These are phyloP conservation scores for Paramormyrops hopkinsi DNA, from an alignment of 2,797 vertebrate genomes.

Conservation along the genomic window DNA sequence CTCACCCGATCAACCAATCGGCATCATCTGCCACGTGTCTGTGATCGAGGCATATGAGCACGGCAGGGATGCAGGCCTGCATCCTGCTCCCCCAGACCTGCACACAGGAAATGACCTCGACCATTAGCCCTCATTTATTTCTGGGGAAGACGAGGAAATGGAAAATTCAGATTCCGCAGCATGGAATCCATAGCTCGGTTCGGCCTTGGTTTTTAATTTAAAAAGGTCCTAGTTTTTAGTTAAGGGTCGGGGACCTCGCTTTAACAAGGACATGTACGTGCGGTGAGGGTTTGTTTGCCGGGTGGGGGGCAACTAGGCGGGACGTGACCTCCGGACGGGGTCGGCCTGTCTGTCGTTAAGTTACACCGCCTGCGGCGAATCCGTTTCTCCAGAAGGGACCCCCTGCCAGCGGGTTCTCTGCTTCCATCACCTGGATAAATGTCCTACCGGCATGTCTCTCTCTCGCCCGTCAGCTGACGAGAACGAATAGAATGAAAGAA, in stretches of 20 bases:
- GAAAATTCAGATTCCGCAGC: background rate
- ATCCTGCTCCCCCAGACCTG: background rate
- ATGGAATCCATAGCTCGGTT: background rate
- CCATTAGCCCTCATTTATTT: background rate
- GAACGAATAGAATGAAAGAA: conserved; percentile 48
- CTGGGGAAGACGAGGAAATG: background rate
- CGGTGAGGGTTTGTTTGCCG: background rate
- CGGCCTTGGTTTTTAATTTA: background rate
- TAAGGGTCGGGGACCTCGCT: background rate
- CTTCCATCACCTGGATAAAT: conserved; percentile 30
- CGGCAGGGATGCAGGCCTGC: background rate
- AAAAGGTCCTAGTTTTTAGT: background rate
- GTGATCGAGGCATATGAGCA: background rate
- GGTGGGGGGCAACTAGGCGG: background rate
- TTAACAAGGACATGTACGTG: background rate
- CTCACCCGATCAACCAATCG: conserved; percentile 22
- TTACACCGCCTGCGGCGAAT: background rate
- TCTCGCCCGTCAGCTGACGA: conserved; percentile 25
- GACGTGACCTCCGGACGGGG: background rate
- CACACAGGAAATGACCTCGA: background rate
- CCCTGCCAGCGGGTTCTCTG: conserved; percentile 22
- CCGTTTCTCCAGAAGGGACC: conserved; percentile 9
- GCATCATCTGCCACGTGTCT: conserved; percentile 3
- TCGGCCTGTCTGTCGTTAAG: background rate
- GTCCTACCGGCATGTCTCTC: conserved; percentile 22